Percentiles rank a stretch among this genome's conserved stretches.
Evolutionary conservation across 2,113 vertebrate genomes (phyloP).

Genomic region (Galbula dea): DNA sequence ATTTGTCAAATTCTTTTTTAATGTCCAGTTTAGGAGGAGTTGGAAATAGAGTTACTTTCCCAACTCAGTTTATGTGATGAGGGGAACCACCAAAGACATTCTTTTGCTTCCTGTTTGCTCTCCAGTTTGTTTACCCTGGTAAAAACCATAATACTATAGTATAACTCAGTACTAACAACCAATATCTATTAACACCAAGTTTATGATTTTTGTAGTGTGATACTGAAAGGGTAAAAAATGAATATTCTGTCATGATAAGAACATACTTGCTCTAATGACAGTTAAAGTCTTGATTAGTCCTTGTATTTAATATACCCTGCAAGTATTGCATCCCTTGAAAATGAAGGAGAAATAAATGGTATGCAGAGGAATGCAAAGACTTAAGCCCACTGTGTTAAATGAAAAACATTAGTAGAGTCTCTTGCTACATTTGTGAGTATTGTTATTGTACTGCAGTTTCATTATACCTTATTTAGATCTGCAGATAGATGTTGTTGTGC

Average conservation of each 20-base stretch:
- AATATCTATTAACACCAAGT: not conserved
- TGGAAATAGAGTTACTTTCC: not conserved
- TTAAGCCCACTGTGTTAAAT: not conserved
- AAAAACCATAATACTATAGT: not conserved
- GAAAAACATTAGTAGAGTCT: not conserved
- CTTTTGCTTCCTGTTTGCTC: not conserved
- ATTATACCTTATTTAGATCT: not conserved
- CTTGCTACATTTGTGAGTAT: not conserved
- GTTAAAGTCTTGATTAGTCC: not conserved
- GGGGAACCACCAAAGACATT: not conserved
- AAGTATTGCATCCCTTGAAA: not conserved
- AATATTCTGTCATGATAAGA: not conserved
- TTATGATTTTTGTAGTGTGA: not conserved
- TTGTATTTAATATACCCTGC: not conserved
- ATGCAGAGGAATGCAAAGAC: not conserved
- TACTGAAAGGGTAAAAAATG: not conserved
- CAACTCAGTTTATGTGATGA: not conserved
- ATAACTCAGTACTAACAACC: not conserved
- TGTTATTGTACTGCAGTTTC: accelerated
- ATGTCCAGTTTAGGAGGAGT: not conserved
- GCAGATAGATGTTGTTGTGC: not conserved
- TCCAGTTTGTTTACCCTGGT: not conserved
- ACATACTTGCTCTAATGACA: not conserved
- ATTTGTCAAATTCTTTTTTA: not conserved
- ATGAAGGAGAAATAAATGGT: not conserved